A percentile compares a stretch with the other conserved stretches of the same genome.
Evolutionary conservation across 2,797 vertebrate species (phyloP).

Genomic region (Danio tinwini): DNA sequence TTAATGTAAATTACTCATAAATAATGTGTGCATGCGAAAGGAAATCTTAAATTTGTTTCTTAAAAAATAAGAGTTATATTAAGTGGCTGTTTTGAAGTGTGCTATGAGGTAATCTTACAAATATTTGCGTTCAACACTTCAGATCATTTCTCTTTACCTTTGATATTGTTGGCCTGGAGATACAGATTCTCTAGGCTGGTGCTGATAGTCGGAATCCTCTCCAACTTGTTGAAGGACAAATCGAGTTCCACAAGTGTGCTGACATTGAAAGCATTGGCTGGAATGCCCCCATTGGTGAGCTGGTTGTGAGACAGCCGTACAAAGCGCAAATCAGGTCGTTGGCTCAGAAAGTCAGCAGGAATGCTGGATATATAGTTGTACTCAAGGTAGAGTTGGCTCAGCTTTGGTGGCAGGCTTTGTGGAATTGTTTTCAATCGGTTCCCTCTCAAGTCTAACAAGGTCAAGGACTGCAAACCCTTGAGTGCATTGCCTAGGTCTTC

Average conservation of each 20-base stretch:
- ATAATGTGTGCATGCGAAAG: no score
- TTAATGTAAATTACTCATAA: no score
- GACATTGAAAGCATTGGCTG: constrained; percentile 87
- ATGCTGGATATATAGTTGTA: constrained; percentile 87
- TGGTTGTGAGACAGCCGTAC: constrained; percentile 90
- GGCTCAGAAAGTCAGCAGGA: constrained; percentile 82
- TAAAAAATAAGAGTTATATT: not conserved
- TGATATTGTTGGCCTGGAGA: constrained; percentile 92
- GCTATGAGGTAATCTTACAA: no score
- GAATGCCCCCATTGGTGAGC: constrained; percentile 88
- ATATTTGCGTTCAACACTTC: not conserved
- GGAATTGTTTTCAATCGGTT: constrained; percentile 89
- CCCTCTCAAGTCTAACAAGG: constrained; percentile 87
- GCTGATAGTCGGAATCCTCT: constrained; percentile 87
- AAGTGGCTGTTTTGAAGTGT: not conserved
- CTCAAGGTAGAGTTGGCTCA: constrained; percentile 91
- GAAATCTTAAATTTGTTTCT: no score
- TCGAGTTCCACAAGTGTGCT: constrained; percentile 91
- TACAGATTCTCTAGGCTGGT: constrained; percentile 94
- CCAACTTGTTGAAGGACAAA: constrained; percentile 92
- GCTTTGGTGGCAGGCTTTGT: constrained; percentile 76
- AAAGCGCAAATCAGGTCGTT: constrained; percentile 83
- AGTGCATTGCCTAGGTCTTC: constrained; percentile 83
- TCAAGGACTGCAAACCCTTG: constrained; percentile 86
- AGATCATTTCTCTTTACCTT: constrained; percentile 81